Evolutionary conservation across 2,888 invertebrate species (phyloP), one percentile per base, ranked within the genome.

Genomic region (Ctenicera cuprea): DNA sequence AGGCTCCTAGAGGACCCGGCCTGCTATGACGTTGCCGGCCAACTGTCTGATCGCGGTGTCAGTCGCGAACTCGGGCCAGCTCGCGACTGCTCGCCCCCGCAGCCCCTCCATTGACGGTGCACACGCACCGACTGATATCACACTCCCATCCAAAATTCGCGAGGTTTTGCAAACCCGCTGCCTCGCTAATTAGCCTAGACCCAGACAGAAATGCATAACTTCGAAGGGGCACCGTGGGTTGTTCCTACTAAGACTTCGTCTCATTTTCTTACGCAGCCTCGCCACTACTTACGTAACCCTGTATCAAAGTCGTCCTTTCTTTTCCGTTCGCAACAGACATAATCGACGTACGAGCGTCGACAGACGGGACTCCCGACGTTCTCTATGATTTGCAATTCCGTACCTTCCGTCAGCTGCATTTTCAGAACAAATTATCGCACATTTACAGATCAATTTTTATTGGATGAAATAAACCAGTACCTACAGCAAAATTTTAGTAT

Each of bases 21-120:
- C 64, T 72, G 86, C 86, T 86, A 87, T 87, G 88, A 87, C 87
- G 88, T 88, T 87, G 88, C 87, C 89, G 88, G 88, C 87, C 88
- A 88, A 88, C 88, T 88, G 88, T 87, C 88, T 87, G 87, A 81
- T 76, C 79, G 82, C 80, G 80, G 79, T 86, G 86, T 85, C 87
- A 86, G 86, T 86, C 86, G 86, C 86, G 87, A 86, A 86, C 87
- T 81, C 82, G 82, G 80, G 81, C 79, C 76, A 61, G 76, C 77
- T 80, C 80, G 81, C 82, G 73, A 79, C 74, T 76, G 73, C 77
- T 78, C 80, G 79, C 80, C 81, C 81, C 80, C 80, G 78, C 81
- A 80, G 74, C 79, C 80, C 81, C 81, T 79, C 81, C 79, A 78
- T 76, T 71, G 75, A 73, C 77, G 69, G 65, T 78, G 77, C 79